These are phyloP conservation scores for Desmodus rotundus DNA, from an alignment of 2,113 vertebrate genomes.

Conservation along the genomic window DNA sequence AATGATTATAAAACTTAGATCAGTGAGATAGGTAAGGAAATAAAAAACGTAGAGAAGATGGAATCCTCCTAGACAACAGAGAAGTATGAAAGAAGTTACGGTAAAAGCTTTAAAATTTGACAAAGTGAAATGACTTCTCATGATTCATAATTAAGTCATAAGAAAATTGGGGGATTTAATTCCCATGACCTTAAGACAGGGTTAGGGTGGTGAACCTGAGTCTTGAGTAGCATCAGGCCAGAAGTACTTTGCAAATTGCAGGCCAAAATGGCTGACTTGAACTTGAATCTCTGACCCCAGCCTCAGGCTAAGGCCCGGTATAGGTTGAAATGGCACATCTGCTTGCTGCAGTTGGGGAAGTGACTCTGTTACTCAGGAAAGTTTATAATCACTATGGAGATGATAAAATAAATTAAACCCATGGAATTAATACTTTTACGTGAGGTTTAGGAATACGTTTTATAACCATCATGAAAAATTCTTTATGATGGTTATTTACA, in stretches of 20 bases:
- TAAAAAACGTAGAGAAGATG: background rate
- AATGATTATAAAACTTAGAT: background rate
- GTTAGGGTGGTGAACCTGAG: background rate
- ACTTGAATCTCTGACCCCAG: background rate
- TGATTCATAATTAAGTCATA: background rate
- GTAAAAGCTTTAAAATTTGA: background rate
- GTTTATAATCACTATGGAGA: background rate
- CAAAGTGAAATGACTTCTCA: background rate
- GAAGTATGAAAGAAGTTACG: background rate
- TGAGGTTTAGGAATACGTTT: background rate
- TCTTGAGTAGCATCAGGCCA: background rate
- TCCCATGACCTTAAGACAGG: background rate
- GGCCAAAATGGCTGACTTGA: background rate
- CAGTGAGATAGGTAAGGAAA: background rate
- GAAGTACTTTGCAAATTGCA: background rate
- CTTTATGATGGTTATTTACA: background rate
- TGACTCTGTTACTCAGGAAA: background rate
- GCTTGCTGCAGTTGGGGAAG: background rate
- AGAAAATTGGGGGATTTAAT: background rate
- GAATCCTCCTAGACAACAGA: background rate
- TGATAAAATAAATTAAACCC: background rate
- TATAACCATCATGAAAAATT: background rate
- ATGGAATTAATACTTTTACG: background rate
- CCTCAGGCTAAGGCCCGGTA: background rate
- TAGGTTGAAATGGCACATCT: background rate